Percentiles rank a stretch among this genome's conserved stretches.
Conservation (phyloP, 1,140 invertebrate species). For the Zaprionus taronus region DNA sequence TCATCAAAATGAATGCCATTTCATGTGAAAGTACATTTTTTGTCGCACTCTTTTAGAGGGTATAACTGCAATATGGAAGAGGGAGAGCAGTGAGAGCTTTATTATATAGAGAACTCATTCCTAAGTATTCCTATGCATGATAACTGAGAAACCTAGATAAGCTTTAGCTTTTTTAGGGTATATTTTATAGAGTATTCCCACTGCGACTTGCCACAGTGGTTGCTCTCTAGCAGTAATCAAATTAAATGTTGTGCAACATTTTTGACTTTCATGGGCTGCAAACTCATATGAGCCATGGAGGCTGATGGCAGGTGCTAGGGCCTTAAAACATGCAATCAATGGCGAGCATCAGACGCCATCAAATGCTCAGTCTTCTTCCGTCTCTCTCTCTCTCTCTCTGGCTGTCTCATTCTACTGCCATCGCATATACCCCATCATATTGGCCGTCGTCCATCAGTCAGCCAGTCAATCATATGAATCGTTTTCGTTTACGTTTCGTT, state of each 20-base stretch:
- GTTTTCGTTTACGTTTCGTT: conserved; percentile 82
- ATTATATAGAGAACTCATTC: no score
- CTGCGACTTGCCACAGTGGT: background rate
- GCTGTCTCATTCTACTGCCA: background rate
- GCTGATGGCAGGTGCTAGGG: conserved; percentile 9
- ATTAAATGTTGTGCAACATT: conserved; percentile 49
- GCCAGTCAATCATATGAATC: conserved; percentile 80
- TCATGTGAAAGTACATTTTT: conserved; percentile 11
- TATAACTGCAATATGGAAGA: background rate
- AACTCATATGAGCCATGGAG: background rate
- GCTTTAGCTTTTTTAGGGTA: no score
- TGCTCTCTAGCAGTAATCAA: conserved; percentile 36
- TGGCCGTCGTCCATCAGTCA: conserved; percentile 63
- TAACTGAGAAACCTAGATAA: no score
- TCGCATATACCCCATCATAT: conserved; percentile 24
- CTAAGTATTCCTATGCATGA: no score
- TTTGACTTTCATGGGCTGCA: conserved; percentile 18
- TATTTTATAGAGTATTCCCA: background rate
- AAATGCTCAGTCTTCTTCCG: background rate
- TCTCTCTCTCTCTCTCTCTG: background rate
- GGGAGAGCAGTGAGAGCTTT: no score
- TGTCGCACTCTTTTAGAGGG: background rate
- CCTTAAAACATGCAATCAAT: conserved; percentile 44
- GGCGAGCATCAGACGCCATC: conserved; percentile 36
- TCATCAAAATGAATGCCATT: conserved; percentile 55